Evolutionary conservation across 2,113 vertebrate genomes (phyloP).

Genomic region (Clarias batrachus): DNA sequence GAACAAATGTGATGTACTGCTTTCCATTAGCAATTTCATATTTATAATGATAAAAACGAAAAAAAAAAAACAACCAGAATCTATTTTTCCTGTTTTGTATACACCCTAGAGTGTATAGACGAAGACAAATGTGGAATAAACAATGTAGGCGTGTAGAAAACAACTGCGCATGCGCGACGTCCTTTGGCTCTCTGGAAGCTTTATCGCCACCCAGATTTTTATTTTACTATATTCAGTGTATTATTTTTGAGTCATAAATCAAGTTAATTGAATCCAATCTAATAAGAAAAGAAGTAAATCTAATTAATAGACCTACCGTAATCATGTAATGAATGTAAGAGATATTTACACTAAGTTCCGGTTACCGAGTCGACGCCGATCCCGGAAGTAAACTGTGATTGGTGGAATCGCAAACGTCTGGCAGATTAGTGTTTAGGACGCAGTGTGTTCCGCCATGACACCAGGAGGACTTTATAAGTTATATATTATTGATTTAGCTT

Average conservation of each 20-base stretch:
- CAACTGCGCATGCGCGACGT: not conserved
- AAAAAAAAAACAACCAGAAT: no score
- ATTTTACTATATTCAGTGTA: not conserved
- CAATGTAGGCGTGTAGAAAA: not conserved
- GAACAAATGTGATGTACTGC: not conserved
- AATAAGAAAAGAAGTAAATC: not conserved
- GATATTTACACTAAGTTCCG: not conserved
- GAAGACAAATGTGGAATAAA: not conserved
- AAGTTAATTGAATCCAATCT: not conserved
- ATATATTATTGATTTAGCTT: not conserved
- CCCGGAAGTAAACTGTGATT: conserved; percentile 34
- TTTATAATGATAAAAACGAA: not conserved
- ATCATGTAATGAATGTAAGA: not conserved
- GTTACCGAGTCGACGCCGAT: not conserved
- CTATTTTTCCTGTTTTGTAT: not conserved
- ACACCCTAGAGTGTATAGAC: not conserved
- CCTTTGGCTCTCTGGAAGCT: not conserved
- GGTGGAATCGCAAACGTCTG: no score
- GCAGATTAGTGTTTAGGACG: not conserved
- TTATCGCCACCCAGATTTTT: no score
- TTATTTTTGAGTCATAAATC: not conserved
- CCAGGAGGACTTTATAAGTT: not conserved
- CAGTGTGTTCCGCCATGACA: no score
- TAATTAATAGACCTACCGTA: not conserved
- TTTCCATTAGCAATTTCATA: not conserved